Evolutionary conservation across 1,140 invertebrate genomes (phyloP).

Genomic region (Radopholus similis): DNA sequence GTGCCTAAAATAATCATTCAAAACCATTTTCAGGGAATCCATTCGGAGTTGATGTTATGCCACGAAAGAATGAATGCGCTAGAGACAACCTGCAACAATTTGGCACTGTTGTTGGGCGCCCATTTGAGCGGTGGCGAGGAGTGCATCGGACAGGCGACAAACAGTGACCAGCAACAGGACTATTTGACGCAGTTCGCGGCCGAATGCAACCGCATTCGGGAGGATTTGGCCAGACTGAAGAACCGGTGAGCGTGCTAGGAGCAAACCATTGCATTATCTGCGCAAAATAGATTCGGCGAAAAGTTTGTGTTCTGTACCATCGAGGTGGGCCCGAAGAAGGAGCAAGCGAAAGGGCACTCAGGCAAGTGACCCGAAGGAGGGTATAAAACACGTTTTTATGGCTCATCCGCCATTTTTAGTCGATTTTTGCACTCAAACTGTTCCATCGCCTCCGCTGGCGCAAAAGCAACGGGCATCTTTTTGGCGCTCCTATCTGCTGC

Average conservation of each 20-base stretch:
- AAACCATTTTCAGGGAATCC: slow-evolving; percentile 24
- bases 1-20: too few species aligned
- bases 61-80: slow-evolving; percentile 36
- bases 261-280: slow-evolving; percentile 5
- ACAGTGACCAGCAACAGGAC: background rate
- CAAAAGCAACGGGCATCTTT: background rate
- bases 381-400: background rate
- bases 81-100: slow-evolving; percentile 31
- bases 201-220: slow-evolving; percentile 9
- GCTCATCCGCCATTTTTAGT: background rate
- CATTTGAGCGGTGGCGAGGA: background rate
- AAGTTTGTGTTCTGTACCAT: background rate
- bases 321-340: background rate
- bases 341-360: background rate
- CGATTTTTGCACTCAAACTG: background rate
- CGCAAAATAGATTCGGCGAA: slow-evolving; percentile 6
- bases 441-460: background rate
- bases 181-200: background rate
- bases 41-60: slow-evolving; percentile 23
- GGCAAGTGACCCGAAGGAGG: background rate
- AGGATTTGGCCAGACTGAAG: slow-evolving; percentile 15
- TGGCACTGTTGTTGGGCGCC: slow-evolving; percentile 23
- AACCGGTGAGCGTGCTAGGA: slow-evolving; percentile 6
- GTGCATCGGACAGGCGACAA: background rate
- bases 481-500: slow-evolving; percentile 4